Evolutionary conservation across 1,140 invertebrate species (phyloP), one percentile per base, ranked within the genome.

Genomic region (Solenopsis invicta): DNA sequence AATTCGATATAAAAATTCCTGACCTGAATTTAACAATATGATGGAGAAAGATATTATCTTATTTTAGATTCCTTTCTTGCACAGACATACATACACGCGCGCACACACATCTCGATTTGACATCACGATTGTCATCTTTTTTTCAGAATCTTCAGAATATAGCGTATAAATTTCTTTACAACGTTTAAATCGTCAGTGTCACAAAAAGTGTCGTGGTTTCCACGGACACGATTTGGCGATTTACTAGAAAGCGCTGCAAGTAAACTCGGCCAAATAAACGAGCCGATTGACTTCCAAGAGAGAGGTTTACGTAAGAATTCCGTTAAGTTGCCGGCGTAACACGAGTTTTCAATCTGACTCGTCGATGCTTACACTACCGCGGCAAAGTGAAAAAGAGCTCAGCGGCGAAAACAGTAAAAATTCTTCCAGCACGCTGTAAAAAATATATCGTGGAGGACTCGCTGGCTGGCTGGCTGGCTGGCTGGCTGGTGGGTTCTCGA

Each of bases 271-370:
- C 54, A 84, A 84, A 84, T 84, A 75, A 84, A 84, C 80, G 80
- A 82, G 52, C 80, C 67, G 54, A 84, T 61, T 84, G 80, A 84
- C 80, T 84, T 75, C 56, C 52, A 41, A 45, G 54, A 59, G 52
- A 74, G 69, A 75, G 72, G 80, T 84, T 84, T 84, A 84, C 80
- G 54, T 75, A 84, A 84, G 80, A 84, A 84, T 84, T 84, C 69
- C 69, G 80, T 84, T 84, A 84, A 84, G 69, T 84, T 45, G 80
- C 69, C 54, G 29, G 41, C 54, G 80, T 75, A 84, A 84, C 80
- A 84, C 24, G 80, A 45, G 54, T 84, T 84, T 84, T 84, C 80
- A 84, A 84, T 84, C 80, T 74, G 80, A 84, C 54, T 84, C 69
- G 80, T 75, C 80, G 80, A 84, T 84, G 80, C 80, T 84, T 84